Evolutionary conservation across 2,888 invertebrate genomes (phyloP), one percentile per base, ranked within the genome.

Genomic region (Xestoiulus laeticollis): DNA sequence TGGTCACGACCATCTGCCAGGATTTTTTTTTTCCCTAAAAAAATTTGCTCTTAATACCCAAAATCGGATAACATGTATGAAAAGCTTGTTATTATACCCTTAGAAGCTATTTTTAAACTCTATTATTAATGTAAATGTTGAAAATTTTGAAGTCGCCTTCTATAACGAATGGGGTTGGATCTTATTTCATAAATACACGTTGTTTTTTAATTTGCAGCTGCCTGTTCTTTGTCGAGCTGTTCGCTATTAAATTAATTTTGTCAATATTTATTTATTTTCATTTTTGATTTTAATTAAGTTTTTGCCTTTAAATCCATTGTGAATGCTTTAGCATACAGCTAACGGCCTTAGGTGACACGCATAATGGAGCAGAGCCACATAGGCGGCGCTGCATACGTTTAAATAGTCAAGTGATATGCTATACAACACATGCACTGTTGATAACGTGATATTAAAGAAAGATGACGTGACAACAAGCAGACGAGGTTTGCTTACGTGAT

Each of bases 201-300:
- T 59, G 53, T n/a, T n/a, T 59, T n/a, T 59, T 59, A 59, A 59
- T n/a, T 19, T 59, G 53, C 53, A n/a, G 16, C 53, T 59, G n/a
- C 53, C 53, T 59, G n/a, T 59, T n/a, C n/a, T n/a, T 59, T 59
- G n/a, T n/a, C n/a, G 53, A 59, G 53, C 53, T n/a, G 53, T n/a
- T 59, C 53, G 53, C 53, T 59, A 59, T 59, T 59, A 59, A 59
- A 59, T n/a, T 59, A 59, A 59, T 59, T 19, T n/a, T 59, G 53
- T n/a, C 53, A n/a, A 59, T 59, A 59, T 59, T 59, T 59, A n/a
- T 59, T 59, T n/a, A 6, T n/a, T 59, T 59, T n/a, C n/a, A n/a
- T n/a, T 59, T 59, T n/a, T 19, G n/a, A n/a, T 22, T 59, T n/a
- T 59, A 59, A 59, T 59, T n/a, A 59, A 59, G 19, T 59, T 59